These are phyloP conservation scores for Actinia tenebrosa DNA, from an alignment of 64 coral and sea anemone genomes.

Conservation along the genomic window DNA sequence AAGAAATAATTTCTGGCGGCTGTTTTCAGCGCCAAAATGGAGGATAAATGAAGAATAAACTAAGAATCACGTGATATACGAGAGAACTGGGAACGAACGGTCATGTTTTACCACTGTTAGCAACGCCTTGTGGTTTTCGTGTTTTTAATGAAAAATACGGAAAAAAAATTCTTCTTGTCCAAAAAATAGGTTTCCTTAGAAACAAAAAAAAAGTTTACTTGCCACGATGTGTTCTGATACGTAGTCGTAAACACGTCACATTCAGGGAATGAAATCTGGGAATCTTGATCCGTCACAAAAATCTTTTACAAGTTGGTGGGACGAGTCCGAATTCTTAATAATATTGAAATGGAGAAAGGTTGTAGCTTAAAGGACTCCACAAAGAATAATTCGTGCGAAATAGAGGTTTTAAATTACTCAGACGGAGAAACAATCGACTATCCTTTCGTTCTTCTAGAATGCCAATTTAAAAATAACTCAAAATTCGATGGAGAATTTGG, in stretches of 20 bases:
- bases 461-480: not conserved
- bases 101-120: not conserved
- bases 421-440: conserved; percentile 54
- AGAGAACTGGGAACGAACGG: not conserved
- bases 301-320: not conserved
- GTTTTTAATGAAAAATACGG: not conserved
- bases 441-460: conserved; percentile 74
- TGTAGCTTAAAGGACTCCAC: not conserved
- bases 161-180: not conserved
- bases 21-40: conserved; percentile 83
- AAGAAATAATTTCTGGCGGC: conserved; percentile 31
- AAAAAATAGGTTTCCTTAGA: not conserved
- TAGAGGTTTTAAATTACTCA: conserved; percentile 57
- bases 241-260: conserved; percentile 36
- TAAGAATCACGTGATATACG: conserved; percentile 28
- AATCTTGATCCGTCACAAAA: not conserved
- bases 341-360: not conserved
- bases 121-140: not conserved
- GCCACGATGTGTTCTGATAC: not conserved
- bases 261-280: not conserved
- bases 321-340: not conserved
- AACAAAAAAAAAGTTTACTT: not conserved
- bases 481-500: not conserved
- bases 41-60: conserved; percentile 18
- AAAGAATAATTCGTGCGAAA: conserved; percentile 16